Base-by-base conservation (phyloP, 1,140 invertebrate species). In the Choristoneura fumiferana region DNA sequence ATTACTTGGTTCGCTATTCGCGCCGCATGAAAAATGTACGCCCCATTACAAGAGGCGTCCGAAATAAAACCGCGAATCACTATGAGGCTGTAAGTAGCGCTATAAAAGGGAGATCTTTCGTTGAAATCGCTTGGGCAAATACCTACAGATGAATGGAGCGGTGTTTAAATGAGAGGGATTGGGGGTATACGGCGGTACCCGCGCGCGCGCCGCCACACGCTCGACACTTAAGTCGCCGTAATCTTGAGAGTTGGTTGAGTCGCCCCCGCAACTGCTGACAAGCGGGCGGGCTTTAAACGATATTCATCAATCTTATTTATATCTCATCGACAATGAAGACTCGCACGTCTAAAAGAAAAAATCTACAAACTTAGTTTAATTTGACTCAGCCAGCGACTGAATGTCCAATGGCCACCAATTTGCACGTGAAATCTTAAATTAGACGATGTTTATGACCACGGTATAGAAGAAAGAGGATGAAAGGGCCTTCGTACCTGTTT, bases 151-250 rank as follows among this genome's bases (percentile, higher is more conserved):
- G 71, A 83, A 73, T 76, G 76, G 73, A 86, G 81, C 81, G 76
- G 82, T 87, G 85, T 85, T 49, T 88, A 88, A 88, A 88, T 88
- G 84, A 88, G 85, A 88, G 80, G 85, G 85, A 89, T 89, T 85
- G 75, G 70, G 73, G 69, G 56, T 59, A 66, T 62, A 62, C 63
- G 65, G 63, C 52, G 60, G 56, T 62, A 57, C 57, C 56, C 64
- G 55, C 65, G 58, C 61, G 71, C 64, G 69, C 61, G 61, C 71
- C 54, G 60, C 65, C 45, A 58, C 34, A 17, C 34, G 43, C 34
- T 35, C 60, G 60, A 65, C 75, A 65, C 67, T 75, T 72, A 75
- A 72, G 69, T 70, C 58, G 73, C 67, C 65, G 68, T 72, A 71
- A 74, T 85, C 73, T 83, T 71, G 83, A 74, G 60, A 81, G 80